Percentiles rank a stretch among this genome's conserved stretches.
Conservation (phyloP, 2,797 vertebrate species). For the Phataginus tetradactyla region DNA sequence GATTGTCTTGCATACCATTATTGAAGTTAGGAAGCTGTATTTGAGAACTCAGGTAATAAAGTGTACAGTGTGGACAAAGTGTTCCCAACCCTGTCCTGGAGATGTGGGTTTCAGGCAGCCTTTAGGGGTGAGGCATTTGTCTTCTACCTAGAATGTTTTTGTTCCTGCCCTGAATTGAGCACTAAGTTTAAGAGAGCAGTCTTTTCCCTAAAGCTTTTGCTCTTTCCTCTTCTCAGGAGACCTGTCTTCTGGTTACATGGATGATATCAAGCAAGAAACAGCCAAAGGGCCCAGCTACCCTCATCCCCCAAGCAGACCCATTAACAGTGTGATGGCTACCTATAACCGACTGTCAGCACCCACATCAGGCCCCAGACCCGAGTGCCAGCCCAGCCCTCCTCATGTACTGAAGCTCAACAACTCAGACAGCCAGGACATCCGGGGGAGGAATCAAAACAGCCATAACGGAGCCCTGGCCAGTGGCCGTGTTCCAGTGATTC, state of each 20-base stretch:
- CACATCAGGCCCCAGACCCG: background rate
- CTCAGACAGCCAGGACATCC: background rate
- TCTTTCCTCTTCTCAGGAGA: constrained; percentile 78
- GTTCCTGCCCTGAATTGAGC: background rate
- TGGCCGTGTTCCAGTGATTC: background rate
- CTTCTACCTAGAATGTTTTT: background rate
- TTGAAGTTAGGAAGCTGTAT: background rate
- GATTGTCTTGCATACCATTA: background rate
- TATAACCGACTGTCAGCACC: rapidly evolving
- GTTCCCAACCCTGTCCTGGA: background rate
- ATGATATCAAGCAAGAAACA: constrained; percentile 74
- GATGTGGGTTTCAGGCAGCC: background rate
- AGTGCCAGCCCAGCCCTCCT: background rate
- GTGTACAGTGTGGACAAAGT: background rate
- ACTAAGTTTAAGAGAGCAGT: background rate
- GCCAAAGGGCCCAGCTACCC: constrained; percentile 52
- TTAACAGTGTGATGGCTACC: rapidly evolving
- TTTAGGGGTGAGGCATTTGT: background rate
- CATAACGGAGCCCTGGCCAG: background rate
- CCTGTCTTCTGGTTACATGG: constrained; percentile 66
- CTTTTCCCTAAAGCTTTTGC: background rate
- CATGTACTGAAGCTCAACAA: constrained; percentile 58
- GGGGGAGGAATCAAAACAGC: background rate
- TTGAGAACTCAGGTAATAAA: background rate
- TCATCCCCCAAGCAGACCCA: background rate